phyloP scores from a whole-genome alignment of 2,888 invertebrate species.

The Nymphalis c-album region DNA sequence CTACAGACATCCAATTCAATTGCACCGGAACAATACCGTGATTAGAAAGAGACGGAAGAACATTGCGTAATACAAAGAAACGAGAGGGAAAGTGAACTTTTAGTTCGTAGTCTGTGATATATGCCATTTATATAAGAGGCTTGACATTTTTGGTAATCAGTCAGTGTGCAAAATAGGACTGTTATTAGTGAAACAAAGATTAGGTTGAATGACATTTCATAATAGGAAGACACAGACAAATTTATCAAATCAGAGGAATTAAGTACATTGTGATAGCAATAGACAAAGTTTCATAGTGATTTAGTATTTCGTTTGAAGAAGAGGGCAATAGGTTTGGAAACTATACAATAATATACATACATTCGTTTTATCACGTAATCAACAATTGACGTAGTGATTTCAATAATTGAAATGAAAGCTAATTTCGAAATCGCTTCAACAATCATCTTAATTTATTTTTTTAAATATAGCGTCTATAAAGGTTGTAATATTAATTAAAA shows the following conservation, averaged over 20 bases:
- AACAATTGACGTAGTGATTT: too few relatives aligned
- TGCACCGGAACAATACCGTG: conserved; percentile 28
- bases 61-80: conserved; percentile 29
- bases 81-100: conserved; percentile 39
- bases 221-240: not conserved
- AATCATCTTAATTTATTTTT: too few relatives aligned
- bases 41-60: conserved; percentile 23
- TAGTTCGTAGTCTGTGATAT: conserved; percentile 20
- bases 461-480: too few relatives aligned
- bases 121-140: conserved; percentile 25
- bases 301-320: too few relatives aligned
- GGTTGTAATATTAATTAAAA: not conserved
- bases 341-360: too few relatives aligned
- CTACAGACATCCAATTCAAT: conserved; percentile 20
- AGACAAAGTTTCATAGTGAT: too few relatives aligned
- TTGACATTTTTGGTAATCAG: conserved; percentile 30
- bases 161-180: conserved; percentile 11
- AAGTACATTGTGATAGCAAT: too few relatives aligned
- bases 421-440: not conserved
- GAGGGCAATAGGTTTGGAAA: too few relatives aligned
- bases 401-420: too few relatives aligned
- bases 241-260: too few relatives aligned
- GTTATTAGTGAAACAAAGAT: conserved; percentile 7
- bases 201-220: not conserved
- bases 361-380: too few relatives aligned